Percentiles rank a stretch among this genome's conserved stretches.
phyloP scores from a whole-genome alignment of 2,113 vertebrate genomes.

The Rhinogobius similis region DNA sequence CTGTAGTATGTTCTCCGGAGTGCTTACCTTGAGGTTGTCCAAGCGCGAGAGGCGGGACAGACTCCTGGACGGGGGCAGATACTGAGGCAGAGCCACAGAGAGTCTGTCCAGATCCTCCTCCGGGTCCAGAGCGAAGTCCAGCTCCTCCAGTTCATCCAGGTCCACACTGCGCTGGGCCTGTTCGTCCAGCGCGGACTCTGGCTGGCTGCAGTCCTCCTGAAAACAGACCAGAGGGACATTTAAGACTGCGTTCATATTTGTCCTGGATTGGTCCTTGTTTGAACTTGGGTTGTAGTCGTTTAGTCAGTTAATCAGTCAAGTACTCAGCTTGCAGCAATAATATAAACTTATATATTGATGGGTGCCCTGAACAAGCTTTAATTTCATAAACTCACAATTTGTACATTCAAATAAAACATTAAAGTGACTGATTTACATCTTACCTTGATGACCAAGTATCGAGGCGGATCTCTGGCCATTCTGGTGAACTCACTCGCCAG shows the following conservation, averaged over 20 bases:
- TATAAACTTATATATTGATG: neutral
- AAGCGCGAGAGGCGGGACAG: conserved; percentile 62
- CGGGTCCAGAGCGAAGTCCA: conserved; percentile 78
- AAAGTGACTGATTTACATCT: conserved; percentile 32
- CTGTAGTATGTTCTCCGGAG: no score
- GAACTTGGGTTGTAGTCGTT: no score
- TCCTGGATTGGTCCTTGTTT: neutral
- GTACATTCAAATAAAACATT: no score
- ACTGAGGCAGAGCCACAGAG: conserved; percentile 49
- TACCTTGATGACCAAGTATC: conserved; percentile 93
- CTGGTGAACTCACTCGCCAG: conserved; percentile 92
- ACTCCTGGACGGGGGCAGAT: conserved; percentile 62
- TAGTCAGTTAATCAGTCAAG: no score
- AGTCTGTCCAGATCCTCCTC: conserved; percentile 62
- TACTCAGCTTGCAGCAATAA: no score
- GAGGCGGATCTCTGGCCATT: conserved; percentile 92
- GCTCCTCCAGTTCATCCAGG: conserved; percentile 79
- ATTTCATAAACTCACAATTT: no score
- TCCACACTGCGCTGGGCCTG: conserved; percentile 78
- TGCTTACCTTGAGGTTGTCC: conserved; percentile 58
- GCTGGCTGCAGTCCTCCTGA: conserved; percentile 74
- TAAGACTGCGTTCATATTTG: neutral
- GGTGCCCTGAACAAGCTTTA: no score
- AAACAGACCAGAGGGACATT: neutral
- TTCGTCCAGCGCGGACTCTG: conserved; percentile 75